Evolutionary conservation across 1,140 invertebrate genomes (phyloP), one percentile per base, ranked within the genome.

Genomic region (Caenorhabditis briggsae): DNA sequence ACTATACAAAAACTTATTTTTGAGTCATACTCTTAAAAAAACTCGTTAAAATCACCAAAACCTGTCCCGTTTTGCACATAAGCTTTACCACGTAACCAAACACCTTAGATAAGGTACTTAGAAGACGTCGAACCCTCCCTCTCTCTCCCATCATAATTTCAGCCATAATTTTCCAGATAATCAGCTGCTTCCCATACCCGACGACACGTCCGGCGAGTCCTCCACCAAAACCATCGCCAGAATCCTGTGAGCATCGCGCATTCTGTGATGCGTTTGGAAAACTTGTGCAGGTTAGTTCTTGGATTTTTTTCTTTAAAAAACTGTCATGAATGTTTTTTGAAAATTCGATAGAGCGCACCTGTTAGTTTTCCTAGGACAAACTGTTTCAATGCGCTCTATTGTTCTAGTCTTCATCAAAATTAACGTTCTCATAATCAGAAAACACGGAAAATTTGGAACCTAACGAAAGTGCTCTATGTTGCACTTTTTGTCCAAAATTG

Each of bases 131-230:
- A 8, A 46, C 41, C 33, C 6, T 6, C 41, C 1, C 9, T 2
- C 33, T 14, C 41, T 2, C 11, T 20, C 5, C 12, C 18, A 9
- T 46, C 20, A 50, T 1, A 14, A 18, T 16, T n/a, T 18, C 14
- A 16, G 8, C 64, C 16, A 70, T n/a, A 46, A 5, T 74, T 53
- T 82, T 88, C 25, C 82, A 88, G 87, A 88, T 88, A 48, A 88
- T 88, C 84, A 85, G 85, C 78, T 88, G 87, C 74, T 88, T 88
- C 70, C 87, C 87, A 20, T 88, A 82, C 50, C 87, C 87, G 20
- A 83, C 87, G 8, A 65, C 85, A 14, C 85, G 64, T 7, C 74
- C 50, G 53, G 43, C 74, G 46, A 33, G 64, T 14, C 56, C 43
- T 43, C 43, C 65, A 16, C 25, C 53, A 16, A 46, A 82, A 25